Evolutionary conservation across 2,888 invertebrate species (phyloP).

Genomic region (Galerucella nymphaeae): DNA sequence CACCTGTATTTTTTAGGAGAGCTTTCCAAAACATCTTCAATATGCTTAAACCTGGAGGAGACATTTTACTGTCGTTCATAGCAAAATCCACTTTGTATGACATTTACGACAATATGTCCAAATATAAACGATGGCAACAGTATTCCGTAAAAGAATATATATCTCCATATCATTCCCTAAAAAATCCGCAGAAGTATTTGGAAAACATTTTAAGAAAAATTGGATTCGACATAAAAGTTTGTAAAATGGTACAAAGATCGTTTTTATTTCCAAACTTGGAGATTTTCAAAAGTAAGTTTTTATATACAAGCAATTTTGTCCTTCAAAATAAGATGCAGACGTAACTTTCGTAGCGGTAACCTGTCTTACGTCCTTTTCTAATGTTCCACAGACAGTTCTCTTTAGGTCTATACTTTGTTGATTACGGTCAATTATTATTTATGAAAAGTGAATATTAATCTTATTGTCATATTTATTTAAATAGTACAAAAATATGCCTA

Average conservation of each 20-base stretch:
- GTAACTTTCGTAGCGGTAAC: too few relatives aligned
- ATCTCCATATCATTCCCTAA: slow-evolving; percentile 75
- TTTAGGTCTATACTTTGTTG: too few relatives aligned
- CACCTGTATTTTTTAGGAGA: slow-evolving; percentile 64
- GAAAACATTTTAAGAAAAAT: slow-evolving; percentile 68
- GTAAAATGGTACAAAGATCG: slow-evolving; percentile 69
- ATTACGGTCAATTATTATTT: too few relatives aligned
- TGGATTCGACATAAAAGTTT: slow-evolving; percentile 73
- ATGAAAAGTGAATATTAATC: too few relatives aligned
- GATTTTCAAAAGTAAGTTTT: slow-evolving; percentile 70
- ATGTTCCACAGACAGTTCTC: too few relatives aligned
- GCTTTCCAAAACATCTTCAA: slow-evolving; percentile 75
- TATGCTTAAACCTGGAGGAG: slow-evolving; percentile 75
- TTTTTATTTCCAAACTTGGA: slow-evolving; percentile 71
- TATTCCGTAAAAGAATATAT: slow-evolving; percentile 76
- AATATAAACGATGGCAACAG: slow-evolving; percentile 68
- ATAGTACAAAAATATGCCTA: too few relatives aligned
- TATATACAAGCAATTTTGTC: not conserved
- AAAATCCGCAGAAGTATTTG: slow-evolving; percentile 69
- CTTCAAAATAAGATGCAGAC: too few relatives aligned
- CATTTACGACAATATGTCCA: slow-evolving; percentile 73
- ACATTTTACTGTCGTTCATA: slow-evolving; percentile 75
- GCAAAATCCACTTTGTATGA: slow-evolving; percentile 77
- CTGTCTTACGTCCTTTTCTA: too few relatives aligned
- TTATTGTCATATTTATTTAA: too few relatives aligned